phyloP scores from a whole-genome alignment of 2,113 vertebrate genomes.

The Cyprinodon tularosa region DNA sequence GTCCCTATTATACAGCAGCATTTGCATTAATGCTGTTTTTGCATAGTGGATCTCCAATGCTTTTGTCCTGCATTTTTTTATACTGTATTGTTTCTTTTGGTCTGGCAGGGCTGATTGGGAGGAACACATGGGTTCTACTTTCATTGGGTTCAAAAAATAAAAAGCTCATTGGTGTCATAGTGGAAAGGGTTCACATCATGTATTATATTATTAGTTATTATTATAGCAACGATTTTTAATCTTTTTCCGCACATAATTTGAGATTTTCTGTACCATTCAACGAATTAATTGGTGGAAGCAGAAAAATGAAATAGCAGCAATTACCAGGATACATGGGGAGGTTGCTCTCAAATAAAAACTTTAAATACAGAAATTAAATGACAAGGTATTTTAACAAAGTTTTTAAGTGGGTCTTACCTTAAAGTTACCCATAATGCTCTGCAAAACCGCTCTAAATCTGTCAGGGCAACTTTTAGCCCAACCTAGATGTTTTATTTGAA shows the following conservation, averaged over 20 bases:
- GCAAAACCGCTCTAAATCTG: too few relatives aligned
- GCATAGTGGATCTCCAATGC: slow-evolving; percentile 36
- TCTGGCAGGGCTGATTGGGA: slow-evolving; percentile 31
- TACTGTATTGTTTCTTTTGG: background rate
- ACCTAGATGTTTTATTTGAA: background rate
- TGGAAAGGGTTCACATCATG: background rate
- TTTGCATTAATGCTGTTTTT: slow-evolving; percentile 77
- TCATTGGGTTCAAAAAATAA: slow-evolving; percentile 24
- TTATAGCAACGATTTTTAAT: background rate
- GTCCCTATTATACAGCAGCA: slow-evolving; percentile 68
- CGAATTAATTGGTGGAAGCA: background rate
- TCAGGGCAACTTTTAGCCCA: background rate
- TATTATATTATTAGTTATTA: background rate
- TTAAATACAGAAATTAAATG: background rate
- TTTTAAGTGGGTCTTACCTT: too few relatives aligned
- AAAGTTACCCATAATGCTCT: too few relatives aligned
- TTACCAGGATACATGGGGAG: background rate
- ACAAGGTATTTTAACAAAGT: too few relatives aligned
- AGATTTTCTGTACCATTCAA: background rate
- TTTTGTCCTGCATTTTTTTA: slow-evolving; percentile 34
- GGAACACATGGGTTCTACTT: slow-evolving; percentile 14
- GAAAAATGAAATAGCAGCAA: background rate
- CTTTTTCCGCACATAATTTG: background rate
- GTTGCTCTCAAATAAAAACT: too few relatives aligned
- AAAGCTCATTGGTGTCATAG: background rate